Evolutionary conservation across 1,140 invertebrate species (phyloP), one percentile per base, ranked within the genome.

Genomic region (Plodia interpunctella): DNA sequence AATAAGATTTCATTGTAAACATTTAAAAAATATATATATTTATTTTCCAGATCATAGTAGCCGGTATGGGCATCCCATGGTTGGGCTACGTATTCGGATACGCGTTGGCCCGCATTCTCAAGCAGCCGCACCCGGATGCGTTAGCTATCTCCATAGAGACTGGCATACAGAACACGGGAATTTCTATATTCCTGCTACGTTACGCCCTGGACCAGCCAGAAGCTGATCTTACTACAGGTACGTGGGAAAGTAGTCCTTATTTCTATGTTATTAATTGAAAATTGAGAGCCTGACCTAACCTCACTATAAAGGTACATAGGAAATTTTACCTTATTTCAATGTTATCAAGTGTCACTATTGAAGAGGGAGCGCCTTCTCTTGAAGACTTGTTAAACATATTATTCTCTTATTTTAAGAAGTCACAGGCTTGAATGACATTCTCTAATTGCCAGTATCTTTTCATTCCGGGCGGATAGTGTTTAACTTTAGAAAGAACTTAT

Each of bases 141-240:
- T 88, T 97, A 0, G 96, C 97, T 2, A 97, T 99, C 70, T 94
- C 95, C 5, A 94, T 98, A 60, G 97, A 99, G 90, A 97, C 97
- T 13, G 97, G 97, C 44, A 94, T 98, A 56, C 97, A 98, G 88
- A 98, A 99, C 88, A 98, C 97, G 0, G 97, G 97, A 17, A 96
- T 98, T 65, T 92, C 96, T 0, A 97, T 98, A 70, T 95, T 97
- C 77, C 87, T 98, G 56, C 88, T 98, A 15, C 88, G 93, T 58
- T 93, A 94, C 81, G 91, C 93, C 49, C 84, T 96, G 25, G 87
- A 89, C 5, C 94, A 95, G 73, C 95, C 95, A 5, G 92, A 93
- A 68, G 94, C 94, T 0, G 96, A 96, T 90, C 85, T 96, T 21
- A 96, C 95, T n/a, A 96, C 94, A 64, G 94, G 94, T 95, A 87